These are phyloP conservation scores for Harpalus rubripes DNA, from an alignment of 2,888 invertebrate species.

Conservation along the genomic window DNA sequence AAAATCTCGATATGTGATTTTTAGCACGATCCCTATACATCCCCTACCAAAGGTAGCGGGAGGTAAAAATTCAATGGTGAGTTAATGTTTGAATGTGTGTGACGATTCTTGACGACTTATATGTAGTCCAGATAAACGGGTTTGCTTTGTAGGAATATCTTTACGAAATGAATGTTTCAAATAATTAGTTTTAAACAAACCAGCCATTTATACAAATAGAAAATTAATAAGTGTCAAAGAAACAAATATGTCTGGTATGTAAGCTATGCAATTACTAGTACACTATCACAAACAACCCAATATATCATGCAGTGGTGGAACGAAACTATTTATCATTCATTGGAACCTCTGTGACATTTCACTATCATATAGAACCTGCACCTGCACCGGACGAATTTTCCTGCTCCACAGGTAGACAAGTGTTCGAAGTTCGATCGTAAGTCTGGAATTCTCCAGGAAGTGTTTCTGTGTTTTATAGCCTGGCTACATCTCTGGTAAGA, in stretches of 20 bases:
- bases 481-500: not conserved
- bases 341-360: not conserved
- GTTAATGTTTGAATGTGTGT: too few species aligned
- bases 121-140: too few species aligned
- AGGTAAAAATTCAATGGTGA: too few species aligned
- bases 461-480: slow-evolving; percentile 14
- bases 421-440: slow-evolving; percentile 2
- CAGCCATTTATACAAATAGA: not conserved
- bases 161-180: too few species aligned
- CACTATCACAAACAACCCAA: not conserved
- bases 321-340: not conserved
- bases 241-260: not conserved
- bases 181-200: not conserved
- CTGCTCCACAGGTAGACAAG: not conserved
- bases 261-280: not conserved
- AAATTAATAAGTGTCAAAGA: not conserved
- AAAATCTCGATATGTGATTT: too few species aligned
- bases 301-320: not conserved
- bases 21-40: too few species aligned
- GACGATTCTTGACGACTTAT: too few species aligned
- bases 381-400: not conserved
- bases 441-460: slow-evolving; percentile 9
- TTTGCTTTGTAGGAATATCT: too few species aligned
- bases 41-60: too few species aligned
- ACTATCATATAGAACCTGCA: not conserved